phyloP scores from a whole-genome alignment of 1,140 invertebrate genomes.

The Teleopsis dalmanni region DNA sequence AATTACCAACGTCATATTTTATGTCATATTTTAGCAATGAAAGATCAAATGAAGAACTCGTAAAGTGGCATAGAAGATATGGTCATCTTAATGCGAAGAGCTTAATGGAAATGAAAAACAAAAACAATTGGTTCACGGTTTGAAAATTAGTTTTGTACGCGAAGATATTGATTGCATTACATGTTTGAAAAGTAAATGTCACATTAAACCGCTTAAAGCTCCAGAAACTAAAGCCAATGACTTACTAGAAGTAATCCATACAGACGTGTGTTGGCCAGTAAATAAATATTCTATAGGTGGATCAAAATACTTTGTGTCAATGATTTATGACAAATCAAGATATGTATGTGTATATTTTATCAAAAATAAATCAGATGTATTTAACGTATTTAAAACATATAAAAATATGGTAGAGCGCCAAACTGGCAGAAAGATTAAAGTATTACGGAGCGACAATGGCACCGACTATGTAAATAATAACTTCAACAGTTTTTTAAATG shows the following conservation, averaged over 20 bases:
- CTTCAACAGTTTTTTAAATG: constrained; percentile 21
- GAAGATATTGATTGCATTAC: neutral
- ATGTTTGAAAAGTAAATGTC: constrained; percentile 1
- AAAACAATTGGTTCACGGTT: neutral
- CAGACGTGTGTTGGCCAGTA: constrained; percentile 43
- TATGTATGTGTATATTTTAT: constrained; percentile 28
- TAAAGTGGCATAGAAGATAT: constrained; percentile 2
- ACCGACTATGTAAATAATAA: constrained; percentile 23
- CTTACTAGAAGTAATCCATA: constrained; percentile 38
- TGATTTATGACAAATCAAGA: constrained; percentile 32
- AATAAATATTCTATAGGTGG: constrained; percentile 20
- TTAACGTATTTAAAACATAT: constrained; percentile 23
- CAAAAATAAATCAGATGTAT: constrained; percentile 25
- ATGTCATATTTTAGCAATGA: too few species aligned
- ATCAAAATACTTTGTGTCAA: constrained; percentile 26
- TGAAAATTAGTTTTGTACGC: neutral
- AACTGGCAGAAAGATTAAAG: constrained; percentile 23
- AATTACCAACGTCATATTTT: too few species aligned
- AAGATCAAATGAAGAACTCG: too few species aligned
- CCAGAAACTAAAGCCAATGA: neutral
- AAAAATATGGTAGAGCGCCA: constrained; percentile 26
- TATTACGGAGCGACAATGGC: constrained; percentile 28
- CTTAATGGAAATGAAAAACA: neutral
- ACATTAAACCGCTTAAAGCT: constrained; percentile 1
- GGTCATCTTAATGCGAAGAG: constrained; percentile 2